Evolutionary conservation across 2,888 invertebrate species (phyloP).

Genomic region (Drosophila nigricruria): DNA sequence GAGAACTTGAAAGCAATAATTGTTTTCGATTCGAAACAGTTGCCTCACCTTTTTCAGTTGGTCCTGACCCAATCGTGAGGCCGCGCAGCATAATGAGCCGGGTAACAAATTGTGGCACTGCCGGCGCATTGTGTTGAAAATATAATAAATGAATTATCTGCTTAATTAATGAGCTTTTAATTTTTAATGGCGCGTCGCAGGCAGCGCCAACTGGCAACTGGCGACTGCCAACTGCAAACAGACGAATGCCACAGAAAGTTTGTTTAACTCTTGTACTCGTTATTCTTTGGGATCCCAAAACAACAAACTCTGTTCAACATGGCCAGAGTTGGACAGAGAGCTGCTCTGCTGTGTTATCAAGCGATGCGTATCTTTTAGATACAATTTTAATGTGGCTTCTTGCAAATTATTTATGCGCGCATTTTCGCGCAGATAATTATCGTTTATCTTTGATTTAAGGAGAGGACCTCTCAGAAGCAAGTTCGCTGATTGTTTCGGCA

Average conservation of each 20-base stretch:
- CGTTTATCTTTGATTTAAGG: slow-evolving; percentile 84
- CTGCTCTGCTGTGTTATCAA: slow-evolving; percentile 59
- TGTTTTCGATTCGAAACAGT: slow-evolving; percentile 78
- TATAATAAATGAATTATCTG: slow-evolving; percentile 84
- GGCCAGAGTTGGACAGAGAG: slow-evolving; percentile 28
- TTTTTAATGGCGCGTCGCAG: slow-evolving; percentile 79
- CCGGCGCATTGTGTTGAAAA: slow-evolving; percentile 79
- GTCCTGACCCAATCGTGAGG: slow-evolving; percentile 34
- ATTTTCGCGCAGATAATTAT: slow-evolving; percentile 84
- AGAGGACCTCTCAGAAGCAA: slow-evolving; percentile 70
- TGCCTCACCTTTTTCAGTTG: slow-evolving; percentile 32
- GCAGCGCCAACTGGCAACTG: slow-evolving; percentile 31
- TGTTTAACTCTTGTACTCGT: slow-evolving; percentile 59
- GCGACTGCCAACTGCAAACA: slow-evolving; percentile 9
- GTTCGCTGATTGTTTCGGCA: slow-evolving; percentile 47
- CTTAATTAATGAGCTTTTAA: slow-evolving; percentile 85
- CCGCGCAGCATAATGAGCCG: slow-evolving; percentile 67
- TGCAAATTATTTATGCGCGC: slow-evolving; percentile 83
- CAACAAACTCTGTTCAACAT: slow-evolving; percentile 32
- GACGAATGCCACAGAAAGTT: slow-evolving; percentile 53
- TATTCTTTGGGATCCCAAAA: slow-evolving; percentile 34
- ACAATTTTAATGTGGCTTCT: slow-evolving; percentile 83
- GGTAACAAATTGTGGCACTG: slow-evolving; percentile 71
- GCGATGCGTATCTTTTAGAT: slow-evolving; percentile 76
- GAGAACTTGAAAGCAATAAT: slow-evolving; percentile 61